Conservation (phyloP, 2,888 invertebrate genomes). For the Drosophila mercatorum region DNA sequence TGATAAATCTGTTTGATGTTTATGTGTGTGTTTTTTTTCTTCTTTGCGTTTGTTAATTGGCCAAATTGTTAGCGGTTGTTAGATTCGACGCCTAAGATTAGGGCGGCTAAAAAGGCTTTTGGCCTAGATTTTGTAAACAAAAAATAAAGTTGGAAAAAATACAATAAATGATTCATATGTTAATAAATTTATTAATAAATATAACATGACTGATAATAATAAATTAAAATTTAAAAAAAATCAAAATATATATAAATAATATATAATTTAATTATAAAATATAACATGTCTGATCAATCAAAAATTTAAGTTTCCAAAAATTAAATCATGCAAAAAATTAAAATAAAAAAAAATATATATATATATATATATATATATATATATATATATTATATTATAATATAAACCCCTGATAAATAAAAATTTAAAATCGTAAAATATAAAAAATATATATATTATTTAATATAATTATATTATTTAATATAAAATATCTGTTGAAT, state of each 20-base stretch:
- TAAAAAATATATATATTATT: neutral
- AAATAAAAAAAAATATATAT: no score
- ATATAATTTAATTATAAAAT: no score
- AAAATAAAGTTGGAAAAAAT: neutral
- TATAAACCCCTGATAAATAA: no score
- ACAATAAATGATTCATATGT: neutral
- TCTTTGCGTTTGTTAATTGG: conserved; percentile 25
- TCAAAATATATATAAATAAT: no score
- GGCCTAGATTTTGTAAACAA: conserved; percentile 39
- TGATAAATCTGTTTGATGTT: conserved; percentile 13
- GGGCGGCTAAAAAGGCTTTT: conserved; percentile 16
- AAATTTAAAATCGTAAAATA: no score
- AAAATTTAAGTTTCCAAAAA: no score
- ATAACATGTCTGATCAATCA: no score
- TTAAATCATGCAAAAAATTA: no score
- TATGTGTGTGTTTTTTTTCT: neutral
- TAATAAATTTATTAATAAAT: neutral
- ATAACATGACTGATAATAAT: neutral
- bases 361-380: no score
- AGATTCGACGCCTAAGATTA: conserved; percentile 35
- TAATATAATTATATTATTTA: neutral
- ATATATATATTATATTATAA: no score
- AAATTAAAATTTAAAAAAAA: no score
- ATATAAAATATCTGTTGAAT: neutral
- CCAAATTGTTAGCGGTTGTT: conserved; percentile 29